phyloP scores from a whole-genome alignment of 2,888 invertebrate genomes.

The Platycnemis pennipes region DNA sequence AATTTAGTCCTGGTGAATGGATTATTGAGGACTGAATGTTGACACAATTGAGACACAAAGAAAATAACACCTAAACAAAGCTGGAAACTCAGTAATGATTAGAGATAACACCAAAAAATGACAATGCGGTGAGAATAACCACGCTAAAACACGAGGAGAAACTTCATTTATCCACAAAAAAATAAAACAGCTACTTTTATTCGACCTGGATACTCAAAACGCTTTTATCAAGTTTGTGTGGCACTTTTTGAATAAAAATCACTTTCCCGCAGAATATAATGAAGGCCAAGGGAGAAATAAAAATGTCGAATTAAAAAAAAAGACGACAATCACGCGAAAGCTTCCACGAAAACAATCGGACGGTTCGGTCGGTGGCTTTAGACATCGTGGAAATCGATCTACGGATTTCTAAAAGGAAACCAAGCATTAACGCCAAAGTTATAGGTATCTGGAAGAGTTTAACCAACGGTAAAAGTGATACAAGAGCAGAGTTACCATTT shows the following conservation, averaged over 20 bases:
- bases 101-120: not conserved
- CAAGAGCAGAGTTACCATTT: no score
- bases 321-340: not conserved
- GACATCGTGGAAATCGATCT: not conserved
- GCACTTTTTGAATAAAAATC: conserved; percentile 4
- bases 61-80: not conserved
- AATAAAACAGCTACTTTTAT: not conserved
- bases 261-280: not conserved
- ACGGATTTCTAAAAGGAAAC: not conserved
- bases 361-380: not conserved
- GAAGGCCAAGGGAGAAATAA: not conserved
- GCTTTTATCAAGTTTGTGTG: not conserved
- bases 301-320: not conserved
- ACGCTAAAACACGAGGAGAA: not conserved
- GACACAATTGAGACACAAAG: not conserved
- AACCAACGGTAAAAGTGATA: no score
- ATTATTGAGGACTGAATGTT: not conserved
- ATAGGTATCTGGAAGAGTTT: no score
- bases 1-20: not conserved
- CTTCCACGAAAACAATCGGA: conserved; percentile 11
- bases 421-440: not conserved
- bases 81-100: not conserved
- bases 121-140: not conserved
- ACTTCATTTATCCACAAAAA: not conserved
- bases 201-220: not conserved